These are phyloP conservation scores for Rattus rattus DNA, from an alignment of 2,113 vertebrate genomes.

Conservation along the genomic window DNA sequence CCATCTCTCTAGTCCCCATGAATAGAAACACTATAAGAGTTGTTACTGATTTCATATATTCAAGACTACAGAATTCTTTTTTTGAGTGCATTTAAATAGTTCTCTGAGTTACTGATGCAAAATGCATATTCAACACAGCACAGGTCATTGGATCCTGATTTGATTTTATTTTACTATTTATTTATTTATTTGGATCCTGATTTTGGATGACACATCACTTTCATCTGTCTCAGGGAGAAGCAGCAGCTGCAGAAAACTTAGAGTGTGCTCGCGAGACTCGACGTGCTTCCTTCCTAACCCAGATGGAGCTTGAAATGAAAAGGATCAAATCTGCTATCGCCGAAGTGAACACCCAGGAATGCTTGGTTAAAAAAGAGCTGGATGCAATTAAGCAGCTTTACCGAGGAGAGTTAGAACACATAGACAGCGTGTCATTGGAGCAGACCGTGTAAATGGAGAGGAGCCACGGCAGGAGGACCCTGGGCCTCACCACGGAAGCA, in stretches of 20 bases:
- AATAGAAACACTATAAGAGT: neutral
- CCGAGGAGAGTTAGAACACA: neutral
- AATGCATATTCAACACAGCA: neutral
- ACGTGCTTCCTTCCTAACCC: neutral
- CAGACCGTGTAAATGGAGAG: neutral
- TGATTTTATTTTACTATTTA: no score
- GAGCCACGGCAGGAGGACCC: neutral
- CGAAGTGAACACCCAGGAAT: neutral
- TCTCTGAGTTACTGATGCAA: neutral
- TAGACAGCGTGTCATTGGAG: neutral
- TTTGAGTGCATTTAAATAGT: neutral
- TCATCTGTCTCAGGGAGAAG: neutral
- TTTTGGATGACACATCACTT: neutral
- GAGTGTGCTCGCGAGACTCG: neutral
- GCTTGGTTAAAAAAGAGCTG: neutral
- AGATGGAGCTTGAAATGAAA: neutral
- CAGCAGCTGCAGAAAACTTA: neutral
- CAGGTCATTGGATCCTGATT: neutral
- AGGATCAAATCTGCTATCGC: neutral
- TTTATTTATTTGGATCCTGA: neutral
- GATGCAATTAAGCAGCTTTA: neutral
- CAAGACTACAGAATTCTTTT: neutral
- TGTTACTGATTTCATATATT: neutral
- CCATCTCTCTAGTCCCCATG: neutral
- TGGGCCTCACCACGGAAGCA: neutral